phyloP scores from a whole-genome alignment of 2,113 vertebrate genomes.

The Zootoca vivipara region DNA sequence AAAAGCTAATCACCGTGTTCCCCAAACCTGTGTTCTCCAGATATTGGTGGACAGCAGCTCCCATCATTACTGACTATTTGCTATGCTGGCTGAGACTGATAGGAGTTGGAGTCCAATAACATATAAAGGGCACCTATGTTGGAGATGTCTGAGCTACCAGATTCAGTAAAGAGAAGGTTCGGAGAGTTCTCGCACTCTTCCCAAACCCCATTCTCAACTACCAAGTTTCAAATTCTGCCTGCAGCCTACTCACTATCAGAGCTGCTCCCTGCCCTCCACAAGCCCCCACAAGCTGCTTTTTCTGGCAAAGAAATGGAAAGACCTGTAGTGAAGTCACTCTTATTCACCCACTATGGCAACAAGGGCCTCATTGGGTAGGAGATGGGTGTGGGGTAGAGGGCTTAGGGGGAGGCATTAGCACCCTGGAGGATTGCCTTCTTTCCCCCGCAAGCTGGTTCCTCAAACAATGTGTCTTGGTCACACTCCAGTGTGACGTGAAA shows the following conservation, averaged over 20 bases:
- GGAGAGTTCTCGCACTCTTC: too few relatives aligned
- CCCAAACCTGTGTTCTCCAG: too few relatives aligned
- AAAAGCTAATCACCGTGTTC: too few relatives aligned
- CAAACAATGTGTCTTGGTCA: neutral
- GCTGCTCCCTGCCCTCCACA: neutral
- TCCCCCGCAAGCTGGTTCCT: neutral
- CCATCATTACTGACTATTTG: too few relatives aligned
- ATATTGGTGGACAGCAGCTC: too few relatives aligned
- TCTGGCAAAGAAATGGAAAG: neutral
- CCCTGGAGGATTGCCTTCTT: neutral
- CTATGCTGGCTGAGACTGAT: too few relatives aligned
- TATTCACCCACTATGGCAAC: neutral
- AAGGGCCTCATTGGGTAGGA: neutral
- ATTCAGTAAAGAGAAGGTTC: too few relatives aligned
- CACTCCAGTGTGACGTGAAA: neutral
- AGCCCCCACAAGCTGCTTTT: neutral
- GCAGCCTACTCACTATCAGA: neutral
- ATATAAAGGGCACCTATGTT: too few relatives aligned
- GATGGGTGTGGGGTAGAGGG: neutral
- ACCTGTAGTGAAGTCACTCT: neutral
- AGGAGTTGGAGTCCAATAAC: too few relatives aligned
- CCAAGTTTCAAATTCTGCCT: too few relatives aligned
- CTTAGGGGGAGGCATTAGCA: neutral
- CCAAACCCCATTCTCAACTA: too few relatives aligned
- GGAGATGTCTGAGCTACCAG: too few relatives aligned